phyloP scores from a whole-genome alignment of 1,140 invertebrate species.

The Xylocopa sonorina region DNA sequence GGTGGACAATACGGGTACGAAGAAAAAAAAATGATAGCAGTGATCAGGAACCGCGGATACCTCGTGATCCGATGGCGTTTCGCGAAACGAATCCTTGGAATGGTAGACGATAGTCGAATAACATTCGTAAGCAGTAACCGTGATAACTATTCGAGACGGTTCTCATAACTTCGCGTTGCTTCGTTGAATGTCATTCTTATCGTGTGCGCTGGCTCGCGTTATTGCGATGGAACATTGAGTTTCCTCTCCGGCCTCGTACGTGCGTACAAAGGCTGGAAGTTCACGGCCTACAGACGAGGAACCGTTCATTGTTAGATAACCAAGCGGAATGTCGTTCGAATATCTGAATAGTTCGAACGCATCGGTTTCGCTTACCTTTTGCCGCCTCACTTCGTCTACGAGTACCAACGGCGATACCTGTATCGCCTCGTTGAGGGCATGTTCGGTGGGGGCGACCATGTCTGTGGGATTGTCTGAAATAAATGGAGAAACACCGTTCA shows the following conservation, averaged over 20 bases:
- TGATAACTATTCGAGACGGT: neutral
- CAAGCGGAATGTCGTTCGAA: neutral
- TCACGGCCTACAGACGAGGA: neutral
- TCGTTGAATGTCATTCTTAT: constrained; percentile 5
- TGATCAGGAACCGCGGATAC: too few relatives aligned
- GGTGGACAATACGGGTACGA: neutral
- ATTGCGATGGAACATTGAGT: neutral
- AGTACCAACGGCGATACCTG: constrained; percentile 74
- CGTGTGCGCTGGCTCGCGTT: neutral
- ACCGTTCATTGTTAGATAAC: neutral
- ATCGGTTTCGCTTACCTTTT: constrained; percentile 69
- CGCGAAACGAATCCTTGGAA: neutral
- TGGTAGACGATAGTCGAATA: neutral
- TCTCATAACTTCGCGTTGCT: neutral
- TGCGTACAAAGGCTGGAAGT: neutral
- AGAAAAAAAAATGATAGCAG: neutral
- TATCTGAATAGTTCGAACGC: neutral
- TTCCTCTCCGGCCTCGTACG: neutral
- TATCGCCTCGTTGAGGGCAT: constrained; percentile 75
- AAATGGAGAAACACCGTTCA: neutral
- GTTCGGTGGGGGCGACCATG: constrained; percentile 75
- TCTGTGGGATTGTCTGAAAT: constrained; percentile 46
- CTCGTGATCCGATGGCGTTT: neutral
- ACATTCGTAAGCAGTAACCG: neutral
- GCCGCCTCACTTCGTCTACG: constrained; percentile 74